Evolutionary conservation across 2,113 vertebrate species (phyloP), one percentile per base, ranked within the genome.

Genomic region (Plecotus auritus): DNA sequence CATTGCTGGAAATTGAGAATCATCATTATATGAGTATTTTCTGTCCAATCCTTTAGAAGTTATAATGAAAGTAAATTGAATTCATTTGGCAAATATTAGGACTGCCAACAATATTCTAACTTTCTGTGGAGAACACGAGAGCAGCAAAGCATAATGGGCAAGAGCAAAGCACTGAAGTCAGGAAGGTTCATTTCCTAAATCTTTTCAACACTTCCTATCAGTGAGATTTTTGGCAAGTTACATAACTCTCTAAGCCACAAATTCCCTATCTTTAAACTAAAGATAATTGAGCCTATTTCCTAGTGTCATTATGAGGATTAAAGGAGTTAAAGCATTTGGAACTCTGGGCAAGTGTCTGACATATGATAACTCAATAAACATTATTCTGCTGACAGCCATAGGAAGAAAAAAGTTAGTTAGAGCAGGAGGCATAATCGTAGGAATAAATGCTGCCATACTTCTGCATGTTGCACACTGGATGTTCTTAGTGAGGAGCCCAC

Each of bases 331-430:
- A 56, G 86, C 93, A 93, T 64, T 94, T 93, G 35, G 83, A 96
- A 94, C 78, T 83, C 67, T 73, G 56, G 76, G 67, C 78, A 85
- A 92, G 5, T 12, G 28, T 77, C 54, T 94, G 83, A 94, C 95
- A 82, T 88, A 61, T 93, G 89, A 96, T 95, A 94, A 95, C 87
- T 95, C 83, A 83, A 95, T 97, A 93, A 88, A 95, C 92, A 83
- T 80, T 88, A 23, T 86, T 88, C 86, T 69, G 91, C 35, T 67
- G 89, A 86, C 78, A 81, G 67, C 20, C 35, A n/a, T 3, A 61
- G 42, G 32, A 88, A 49, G 81, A 92, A 73, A 54, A 93, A 49
- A 89, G 82, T 20, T 9, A 84, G 42, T 83, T 74, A 78, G n/a
- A 40, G 47, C 61, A 42, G 85, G 64, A 95, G 61, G 5, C 66